These are phyloP conservation scores for Theocolax elegans DNA, from an alignment of 1,140 invertebrate genomes.

Conservation along the genomic window DNA sequence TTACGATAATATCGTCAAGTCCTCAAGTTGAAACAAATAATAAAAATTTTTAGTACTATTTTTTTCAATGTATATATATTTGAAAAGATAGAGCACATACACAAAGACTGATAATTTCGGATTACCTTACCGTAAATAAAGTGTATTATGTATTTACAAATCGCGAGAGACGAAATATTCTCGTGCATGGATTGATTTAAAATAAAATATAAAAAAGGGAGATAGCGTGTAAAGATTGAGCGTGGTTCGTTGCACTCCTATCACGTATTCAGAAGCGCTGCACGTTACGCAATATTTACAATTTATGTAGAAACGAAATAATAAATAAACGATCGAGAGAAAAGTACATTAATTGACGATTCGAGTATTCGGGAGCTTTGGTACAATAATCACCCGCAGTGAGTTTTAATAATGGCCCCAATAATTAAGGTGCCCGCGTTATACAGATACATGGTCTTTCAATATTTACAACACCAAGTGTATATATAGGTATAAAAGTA, in stretches of 20 bases:
- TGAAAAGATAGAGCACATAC: too few relatives aligned
- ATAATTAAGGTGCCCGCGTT: slow-evolving; percentile 17
- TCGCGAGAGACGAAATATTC: too few relatives aligned
- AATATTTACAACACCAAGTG: not conserved
- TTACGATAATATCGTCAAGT: too few relatives aligned
- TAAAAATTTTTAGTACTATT: too few relatives aligned
- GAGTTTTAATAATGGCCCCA: slow-evolving; percentile 10
- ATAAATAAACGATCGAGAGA: not conserved
- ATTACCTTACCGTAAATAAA: too few relatives aligned
- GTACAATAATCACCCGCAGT: not conserved
- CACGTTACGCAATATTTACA: not conserved
- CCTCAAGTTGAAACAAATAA: too few relatives aligned
- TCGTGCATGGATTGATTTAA: not conserved
- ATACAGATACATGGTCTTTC: not conserved
- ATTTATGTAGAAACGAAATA: not conserved
- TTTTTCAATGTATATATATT: too few relatives aligned
- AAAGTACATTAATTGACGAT: not conserved
- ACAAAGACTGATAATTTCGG: too few relatives aligned
- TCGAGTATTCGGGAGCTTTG: not conserved
- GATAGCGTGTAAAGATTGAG: not conserved
- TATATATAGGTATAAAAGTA: not conserved
- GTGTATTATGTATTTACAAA: too few relatives aligned
- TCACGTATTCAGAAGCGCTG: not conserved
- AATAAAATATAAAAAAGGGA: not conserved
- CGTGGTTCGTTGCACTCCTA: not conserved